Conservation (phyloP, 2,888 invertebrate species). For the Lepeophtheirus nordmannii region DNA sequence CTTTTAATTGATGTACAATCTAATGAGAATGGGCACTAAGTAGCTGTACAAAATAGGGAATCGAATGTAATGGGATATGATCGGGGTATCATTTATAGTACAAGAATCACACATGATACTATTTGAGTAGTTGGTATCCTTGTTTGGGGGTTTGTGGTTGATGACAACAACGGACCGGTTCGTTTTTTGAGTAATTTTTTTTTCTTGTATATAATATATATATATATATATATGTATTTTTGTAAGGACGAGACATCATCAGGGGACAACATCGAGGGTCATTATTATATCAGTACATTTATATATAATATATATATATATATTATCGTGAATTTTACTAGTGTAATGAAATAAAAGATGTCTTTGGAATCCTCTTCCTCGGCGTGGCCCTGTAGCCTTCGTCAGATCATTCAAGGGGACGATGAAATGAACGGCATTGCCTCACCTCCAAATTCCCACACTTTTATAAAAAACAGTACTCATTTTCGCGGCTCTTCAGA, state of each 20-base stretch:
- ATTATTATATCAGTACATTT: too few relatives aligned
- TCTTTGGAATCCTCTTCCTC: neutral
- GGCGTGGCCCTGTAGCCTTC: neutral
- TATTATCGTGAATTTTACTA: too few relatives aligned
- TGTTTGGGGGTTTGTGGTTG: neutral
- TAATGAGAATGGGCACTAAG: too few relatives aligned
- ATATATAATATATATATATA: too few relatives aligned
- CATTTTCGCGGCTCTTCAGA: neutral
- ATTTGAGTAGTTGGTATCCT: neutral
- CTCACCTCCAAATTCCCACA: neutral
- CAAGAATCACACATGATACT: too few relatives aligned
- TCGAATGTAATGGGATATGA: too few relatives aligned
- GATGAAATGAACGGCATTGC: neutral
- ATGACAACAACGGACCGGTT: constrained; percentile 5
- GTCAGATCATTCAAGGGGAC: neutral
- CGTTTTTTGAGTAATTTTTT: neutral
- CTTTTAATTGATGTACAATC: too few relatives aligned
- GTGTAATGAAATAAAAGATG: neutral
- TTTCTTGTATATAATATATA: too few relatives aligned
- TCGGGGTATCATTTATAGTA: too few relatives aligned
- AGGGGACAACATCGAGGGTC: too few relatives aligned
- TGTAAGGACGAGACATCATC: neutral
- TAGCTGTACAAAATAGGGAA: too few relatives aligned
- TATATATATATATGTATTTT: neutral
- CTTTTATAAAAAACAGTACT: neutral